These are phyloP conservation scores for Aphelenchoides avenae DNA, from an alignment of 1,140 invertebrate genomes.

Conservation along the genomic window DNA sequence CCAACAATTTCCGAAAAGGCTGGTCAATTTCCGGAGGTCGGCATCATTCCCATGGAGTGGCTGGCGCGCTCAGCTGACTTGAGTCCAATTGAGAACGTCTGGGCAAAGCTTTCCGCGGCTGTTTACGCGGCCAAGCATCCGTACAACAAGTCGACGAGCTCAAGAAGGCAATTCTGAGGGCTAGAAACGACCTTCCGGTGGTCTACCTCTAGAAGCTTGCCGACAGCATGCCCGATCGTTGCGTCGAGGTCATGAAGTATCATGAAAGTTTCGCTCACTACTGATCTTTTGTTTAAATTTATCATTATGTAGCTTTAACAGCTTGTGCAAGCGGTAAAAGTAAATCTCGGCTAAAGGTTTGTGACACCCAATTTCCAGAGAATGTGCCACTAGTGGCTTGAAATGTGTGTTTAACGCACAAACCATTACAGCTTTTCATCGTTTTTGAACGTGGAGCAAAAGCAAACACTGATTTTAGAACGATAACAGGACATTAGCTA, in stretches of 20 bases:
- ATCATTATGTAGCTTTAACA: background rate
- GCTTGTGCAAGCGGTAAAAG: no score
- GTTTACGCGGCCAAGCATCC: conserved; percentile 5
- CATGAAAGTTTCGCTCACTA: conserved; percentile 1
- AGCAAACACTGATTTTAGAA: no score
- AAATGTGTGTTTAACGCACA: no score
- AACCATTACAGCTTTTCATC: no score
- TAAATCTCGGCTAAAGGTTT: no score
- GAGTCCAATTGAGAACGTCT: conserved; percentile 36
- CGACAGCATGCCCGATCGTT: conserved; percentile 5
- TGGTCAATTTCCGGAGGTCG: conserved; percentile 13
- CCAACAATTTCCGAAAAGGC: background rate
- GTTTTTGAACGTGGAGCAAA: no score
- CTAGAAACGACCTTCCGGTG: background rate
- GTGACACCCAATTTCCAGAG: no score
- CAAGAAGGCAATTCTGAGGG: conserved; percentile 1
- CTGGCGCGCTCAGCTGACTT: conserved; percentile 35
- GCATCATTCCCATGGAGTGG: conserved; percentile 24
- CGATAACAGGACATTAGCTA: no score
- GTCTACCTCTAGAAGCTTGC: background rate
- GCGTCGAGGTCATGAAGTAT: conserved; percentile 1
- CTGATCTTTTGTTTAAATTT: background rate
- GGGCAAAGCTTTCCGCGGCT: conserved; percentile 17
- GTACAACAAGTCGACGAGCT: background rate
- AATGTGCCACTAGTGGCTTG: no score